A percentile compares a stretch with the other conserved stretches of the same genome.
phyloP scores from a whole-genome alignment of 2,113 vertebrate species.

The Pseudorasbora parva region DNA sequence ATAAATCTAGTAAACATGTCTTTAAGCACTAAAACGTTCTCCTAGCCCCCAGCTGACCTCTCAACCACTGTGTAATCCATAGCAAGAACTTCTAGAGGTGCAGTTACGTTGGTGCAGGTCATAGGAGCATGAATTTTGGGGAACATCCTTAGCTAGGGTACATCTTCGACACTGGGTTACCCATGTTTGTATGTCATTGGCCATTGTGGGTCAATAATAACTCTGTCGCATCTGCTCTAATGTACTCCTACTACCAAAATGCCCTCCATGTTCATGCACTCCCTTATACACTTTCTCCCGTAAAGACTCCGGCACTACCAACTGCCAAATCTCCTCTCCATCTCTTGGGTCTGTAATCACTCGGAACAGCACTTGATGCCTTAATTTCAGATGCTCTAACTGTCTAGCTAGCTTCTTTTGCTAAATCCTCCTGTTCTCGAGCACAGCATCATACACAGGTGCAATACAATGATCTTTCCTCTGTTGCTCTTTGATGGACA shows the following conservation, averaged over 20 bases:
- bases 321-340: slow-evolving; percentile 27
- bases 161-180: slow-evolving; percentile 32
- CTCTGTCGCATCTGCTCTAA: neutral
- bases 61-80: slow-evolving; percentile 25
- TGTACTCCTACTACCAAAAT: slow-evolving; percentile 16
- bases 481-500: too few species aligned
- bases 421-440: too few species aligned
- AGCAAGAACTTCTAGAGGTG: neutral
- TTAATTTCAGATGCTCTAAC: neutral
- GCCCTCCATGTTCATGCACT: slow-evolving; percentile 20
- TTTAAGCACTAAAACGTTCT: neutral
- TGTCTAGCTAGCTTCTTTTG: neutral
- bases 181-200: slow-evolving; percentile 1
- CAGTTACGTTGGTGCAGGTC: neutral
- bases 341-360: slow-evolving; percentile 9
- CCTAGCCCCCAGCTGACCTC: neutral
- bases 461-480: too few species aligned
- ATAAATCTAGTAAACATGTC: neutral
- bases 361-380: slow-evolving; percentile 12
- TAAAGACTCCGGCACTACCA: slow-evolving; percentile 24
- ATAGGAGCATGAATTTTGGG: slow-evolving; percentile 24
- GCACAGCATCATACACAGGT: too few species aligned
- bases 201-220: slow-evolving; percentile 33
- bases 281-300: slow-evolving; percentile 9
- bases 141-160: slow-evolving; percentile 32